Conservation (phyloP, 2,797 vertebrate species). For the Malacoctenus gilli region DNA sequence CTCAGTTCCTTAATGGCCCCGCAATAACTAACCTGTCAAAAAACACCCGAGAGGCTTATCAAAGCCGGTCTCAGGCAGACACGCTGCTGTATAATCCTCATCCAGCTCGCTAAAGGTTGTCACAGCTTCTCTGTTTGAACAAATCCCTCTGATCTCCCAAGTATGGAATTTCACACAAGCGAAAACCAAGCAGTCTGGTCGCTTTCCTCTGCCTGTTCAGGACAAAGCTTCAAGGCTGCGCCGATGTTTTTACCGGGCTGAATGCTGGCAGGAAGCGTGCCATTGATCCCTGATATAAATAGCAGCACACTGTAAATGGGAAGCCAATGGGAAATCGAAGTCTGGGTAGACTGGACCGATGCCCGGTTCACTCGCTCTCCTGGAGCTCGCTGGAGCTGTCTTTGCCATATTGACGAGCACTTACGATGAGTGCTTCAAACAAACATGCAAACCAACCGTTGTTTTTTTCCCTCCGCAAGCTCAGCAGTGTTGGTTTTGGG, state of each 20-base stretch:
- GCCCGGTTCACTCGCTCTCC: conserved; percentile 12
- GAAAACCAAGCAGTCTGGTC: conserved; percentile 24
- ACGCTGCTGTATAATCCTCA: conserved; percentile 13
- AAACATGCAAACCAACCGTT: too few species aligned
- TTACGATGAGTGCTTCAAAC: conserved; percentile 20
- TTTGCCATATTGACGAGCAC: neutral
- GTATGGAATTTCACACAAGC: conserved; percentile 14
- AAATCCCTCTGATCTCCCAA: conserved; percentile 25
- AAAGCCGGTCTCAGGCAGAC: too few species aligned
- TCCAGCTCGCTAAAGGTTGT: conserved; percentile 2
- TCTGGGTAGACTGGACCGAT: conserved; percentile 19
- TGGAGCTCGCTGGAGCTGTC: conserved; percentile 1
- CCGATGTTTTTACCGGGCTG: conserved; percentile 24
- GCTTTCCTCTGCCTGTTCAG: conserved; percentile 36
- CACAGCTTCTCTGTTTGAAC: conserved; percentile 6
- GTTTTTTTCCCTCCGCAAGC: too few species aligned
- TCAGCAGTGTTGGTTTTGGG: too few species aligned
- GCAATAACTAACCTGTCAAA: conserved; percentile 16
- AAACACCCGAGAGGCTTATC: neutral
- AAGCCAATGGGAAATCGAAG: conserved; percentile 22
- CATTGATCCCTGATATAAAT: conserved; percentile 52
- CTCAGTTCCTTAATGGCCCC: conserved; percentile 26
- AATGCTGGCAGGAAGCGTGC: conserved; percentile 32
- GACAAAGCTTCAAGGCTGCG: conserved; percentile 32
- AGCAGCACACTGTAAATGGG: neutral